These are phyloP conservation scores for Tapirus terrestris DNA, from an alignment of 2,113 vertebrate species.

Conservation along the genomic window DNA sequence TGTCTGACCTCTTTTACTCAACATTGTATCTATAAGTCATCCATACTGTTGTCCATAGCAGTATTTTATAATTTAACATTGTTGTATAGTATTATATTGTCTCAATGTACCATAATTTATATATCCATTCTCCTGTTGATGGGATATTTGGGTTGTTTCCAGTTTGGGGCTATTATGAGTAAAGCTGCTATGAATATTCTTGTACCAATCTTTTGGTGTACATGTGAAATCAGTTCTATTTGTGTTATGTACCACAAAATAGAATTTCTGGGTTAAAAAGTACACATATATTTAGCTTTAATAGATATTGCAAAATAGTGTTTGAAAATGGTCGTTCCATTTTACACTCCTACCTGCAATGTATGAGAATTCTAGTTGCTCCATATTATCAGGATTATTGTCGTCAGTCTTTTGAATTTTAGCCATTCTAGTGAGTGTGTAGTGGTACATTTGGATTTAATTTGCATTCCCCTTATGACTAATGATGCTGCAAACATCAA, in stretches of 20 bases:
- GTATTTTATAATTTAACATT: neutral
- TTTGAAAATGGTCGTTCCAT: neutral
- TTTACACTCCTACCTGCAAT: neutral
- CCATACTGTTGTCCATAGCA: neutral
- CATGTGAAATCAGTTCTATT: neutral
- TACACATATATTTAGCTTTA: neutral
- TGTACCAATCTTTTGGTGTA: neutral
- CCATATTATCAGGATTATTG: neutral
- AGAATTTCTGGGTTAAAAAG: neutral
- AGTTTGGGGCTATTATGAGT: neutral
- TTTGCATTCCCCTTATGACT: neutral
- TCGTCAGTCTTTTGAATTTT: neutral
- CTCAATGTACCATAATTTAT: neutral
- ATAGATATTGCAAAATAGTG: neutral
- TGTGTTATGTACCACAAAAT: neutral
- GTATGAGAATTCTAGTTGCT: neutral
- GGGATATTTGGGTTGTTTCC: neutral
- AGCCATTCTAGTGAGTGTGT: neutral
- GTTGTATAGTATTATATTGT: neutral
- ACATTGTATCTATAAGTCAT: neutral
- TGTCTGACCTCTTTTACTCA: neutral
- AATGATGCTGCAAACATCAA: neutral
- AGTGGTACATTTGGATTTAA: neutral
- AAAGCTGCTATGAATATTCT: neutral
- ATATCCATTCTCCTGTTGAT: neutral